Conservation (phyloP, 2,888 invertebrate genomes). For the Cremastinae sp. region DNA sequence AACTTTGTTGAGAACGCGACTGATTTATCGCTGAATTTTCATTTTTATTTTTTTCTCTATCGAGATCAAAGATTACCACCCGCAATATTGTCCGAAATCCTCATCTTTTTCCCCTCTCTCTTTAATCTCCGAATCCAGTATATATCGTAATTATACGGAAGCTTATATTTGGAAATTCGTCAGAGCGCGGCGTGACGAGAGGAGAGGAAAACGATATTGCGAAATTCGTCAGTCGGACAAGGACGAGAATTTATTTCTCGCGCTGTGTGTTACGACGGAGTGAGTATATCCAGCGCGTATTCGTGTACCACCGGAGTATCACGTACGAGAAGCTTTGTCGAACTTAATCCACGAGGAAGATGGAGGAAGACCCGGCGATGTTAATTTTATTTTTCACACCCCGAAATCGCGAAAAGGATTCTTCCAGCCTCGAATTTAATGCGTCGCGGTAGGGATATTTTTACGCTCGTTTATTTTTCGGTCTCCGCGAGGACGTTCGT, state of each 20-base stretch:
- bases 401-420: conserved; percentile 56
- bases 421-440: conserved; percentile 22
- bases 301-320: conserved; percentile 30
- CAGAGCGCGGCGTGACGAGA: conserved; percentile 9
- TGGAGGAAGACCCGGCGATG: conserved; percentile 64
- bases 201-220: conserved; percentile 24
- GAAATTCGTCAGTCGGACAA: conserved; percentile 42
- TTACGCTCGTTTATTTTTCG: conserved; percentile 6
- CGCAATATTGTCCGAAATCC: too few relatives aligned
- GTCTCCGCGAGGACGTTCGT: background rate
- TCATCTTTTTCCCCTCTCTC: background rate
- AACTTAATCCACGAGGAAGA: conserved; percentile 66
- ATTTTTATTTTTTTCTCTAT: background rate
- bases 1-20: too few relatives aligned
- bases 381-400: conserved; percentile 79
- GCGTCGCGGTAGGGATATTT: conserved; percentile 24
- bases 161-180: conserved; percentile 35
- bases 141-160: conserved; percentile 37
- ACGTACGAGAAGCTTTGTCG: conserved; percentile 48
- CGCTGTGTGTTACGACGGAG: conserved; percentile 8
- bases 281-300: conserved; percentile 15
- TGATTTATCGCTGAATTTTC: too few relatives aligned
- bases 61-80: conserved; percentile 9
- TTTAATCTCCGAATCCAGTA: too few relatives aligned
- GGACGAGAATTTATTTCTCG: conserved; percentile 25